These are phyloP conservation scores for Clamator glandarius DNA, from an alignment of 2,797 vertebrate genomes.

Conservation along the genomic window DNA sequence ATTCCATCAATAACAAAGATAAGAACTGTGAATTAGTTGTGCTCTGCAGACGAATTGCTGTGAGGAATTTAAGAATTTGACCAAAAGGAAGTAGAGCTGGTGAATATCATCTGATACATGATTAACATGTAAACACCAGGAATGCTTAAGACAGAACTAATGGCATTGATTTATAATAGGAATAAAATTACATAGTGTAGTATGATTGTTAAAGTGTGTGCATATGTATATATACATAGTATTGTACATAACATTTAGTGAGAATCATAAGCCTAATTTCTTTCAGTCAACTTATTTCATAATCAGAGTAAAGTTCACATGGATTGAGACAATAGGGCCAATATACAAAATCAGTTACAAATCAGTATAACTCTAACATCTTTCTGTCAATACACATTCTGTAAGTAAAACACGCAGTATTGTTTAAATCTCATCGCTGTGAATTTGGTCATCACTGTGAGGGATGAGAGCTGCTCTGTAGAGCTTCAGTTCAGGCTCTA, in stretches of 20 bases:
- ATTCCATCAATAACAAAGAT: conserved; percentile 11
- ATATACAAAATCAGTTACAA: background rate
- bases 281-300: background rate
- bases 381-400: background rate
- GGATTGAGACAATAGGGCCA: background rate
- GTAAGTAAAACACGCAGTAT: background rate
- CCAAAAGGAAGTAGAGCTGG: conserved; percentile 23
- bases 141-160: conserved; percentile 39
- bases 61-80: conserved; percentile 33
- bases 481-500: background rate
- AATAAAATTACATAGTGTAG: background rate
- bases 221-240: background rate
- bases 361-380: background rate
- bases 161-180: background rate
- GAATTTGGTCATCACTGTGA: background rate
- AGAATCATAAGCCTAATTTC: background rate
- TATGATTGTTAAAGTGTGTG: background rate
- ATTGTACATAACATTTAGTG: background rate
- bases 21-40: background rate
- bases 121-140: background rate
- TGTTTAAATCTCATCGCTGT: background rate
- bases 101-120: background rate
- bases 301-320: background rate
- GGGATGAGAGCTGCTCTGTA: background rate
- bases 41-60: background rate